Evolutionary conservation across 2,113 vertebrate species (phyloP).

Genomic region (Eubucco bourcierii): DNA sequence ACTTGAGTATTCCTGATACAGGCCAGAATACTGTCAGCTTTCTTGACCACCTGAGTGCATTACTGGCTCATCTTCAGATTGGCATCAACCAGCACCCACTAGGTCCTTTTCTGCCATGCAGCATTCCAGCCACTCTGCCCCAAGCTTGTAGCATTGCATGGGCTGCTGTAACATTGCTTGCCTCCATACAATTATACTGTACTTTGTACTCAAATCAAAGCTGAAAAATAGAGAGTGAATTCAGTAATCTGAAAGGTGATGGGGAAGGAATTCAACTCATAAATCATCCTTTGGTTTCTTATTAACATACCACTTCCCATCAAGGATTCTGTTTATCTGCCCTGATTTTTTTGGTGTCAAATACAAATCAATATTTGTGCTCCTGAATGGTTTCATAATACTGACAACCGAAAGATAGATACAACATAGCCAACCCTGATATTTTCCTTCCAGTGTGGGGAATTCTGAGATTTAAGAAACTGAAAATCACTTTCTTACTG

Average conservation of each 20-base stretch:
- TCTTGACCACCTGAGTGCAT: too few relatives aligned
- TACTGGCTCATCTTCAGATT: too few relatives aligned
- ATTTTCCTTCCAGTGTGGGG: neutral
- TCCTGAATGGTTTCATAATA: neutral
- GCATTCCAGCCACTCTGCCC: too few relatives aligned
- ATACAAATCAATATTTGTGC: neutral
- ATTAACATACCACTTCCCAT: neutral
- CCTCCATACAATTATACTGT: neutral
- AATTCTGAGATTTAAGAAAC: constrained; percentile 30
- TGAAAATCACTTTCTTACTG: neutral
- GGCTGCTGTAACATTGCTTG: neutral
- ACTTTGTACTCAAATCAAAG: constrained; percentile 27
- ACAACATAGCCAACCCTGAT: neutral
- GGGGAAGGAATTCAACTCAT: constrained; percentile 1
- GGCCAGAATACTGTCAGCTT: too few relatives aligned
- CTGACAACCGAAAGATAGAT: neutral
- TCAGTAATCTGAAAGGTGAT: neutral
- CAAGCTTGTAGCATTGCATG: too few relatives aligned
- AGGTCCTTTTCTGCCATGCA: too few relatives aligned
- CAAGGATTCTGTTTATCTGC: neutral
- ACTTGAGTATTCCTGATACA: too few relatives aligned
- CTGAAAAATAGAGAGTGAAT: constrained; percentile 19
- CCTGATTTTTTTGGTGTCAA: neutral
- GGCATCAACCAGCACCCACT: too few relatives aligned
- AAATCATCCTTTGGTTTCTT: neutral